Base-by-base conservation (phyloP, 2,888 invertebrate species). In the Pogonocherus hispidulus region DNA sequence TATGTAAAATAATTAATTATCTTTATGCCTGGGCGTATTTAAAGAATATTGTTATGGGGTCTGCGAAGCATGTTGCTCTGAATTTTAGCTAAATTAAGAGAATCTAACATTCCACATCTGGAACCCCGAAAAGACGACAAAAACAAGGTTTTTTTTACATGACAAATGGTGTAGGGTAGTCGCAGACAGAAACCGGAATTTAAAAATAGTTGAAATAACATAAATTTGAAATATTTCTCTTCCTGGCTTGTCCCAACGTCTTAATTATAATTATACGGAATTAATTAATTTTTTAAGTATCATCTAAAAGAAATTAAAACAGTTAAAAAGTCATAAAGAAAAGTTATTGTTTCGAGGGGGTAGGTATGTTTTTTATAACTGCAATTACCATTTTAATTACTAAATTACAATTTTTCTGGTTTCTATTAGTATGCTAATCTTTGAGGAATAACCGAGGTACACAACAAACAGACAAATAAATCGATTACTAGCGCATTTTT, bases 101-200 rank as follows among this genome's bases (percentile, higher is more conserved):
- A 80, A 78, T 76, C 79, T 78, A 75, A 79, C 79, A 74, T 81
- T 78, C 75, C 78, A 80, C 80, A 82, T 81, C 80, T 82, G 82
- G 79, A 76, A 71, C 67, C 32, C 23, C 70, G 73, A 73, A 74
- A 77, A 76, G 66, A 72, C 72, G 66, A 75, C 71, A 77, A 80
- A 79, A 78, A 78, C 71, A 69, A 66, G 64, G 63, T 67, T 74
- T 76, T 80, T 80, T 78, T 76, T 74, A 67, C 77, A 74, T 80
- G 80, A 80, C 81, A 81, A 79, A 80, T 80, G 80, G 73, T 74
- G 71, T 73, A 72, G 78, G 78, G 78, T 76, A 77, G 75, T 76
- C 69, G 77, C 63, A 75, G 79, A 76, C 78, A 76, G 77, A 73
- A 47, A 72, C 70, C 67, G 66, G 79, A 76, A 78, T 78, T 78